Percentiles rank a stretch among this genome's conserved stretches.
Evolutionary conservation across 2,888 invertebrate genomes (phyloP).

Genomic region (Cepaea hortensis): DNA sequence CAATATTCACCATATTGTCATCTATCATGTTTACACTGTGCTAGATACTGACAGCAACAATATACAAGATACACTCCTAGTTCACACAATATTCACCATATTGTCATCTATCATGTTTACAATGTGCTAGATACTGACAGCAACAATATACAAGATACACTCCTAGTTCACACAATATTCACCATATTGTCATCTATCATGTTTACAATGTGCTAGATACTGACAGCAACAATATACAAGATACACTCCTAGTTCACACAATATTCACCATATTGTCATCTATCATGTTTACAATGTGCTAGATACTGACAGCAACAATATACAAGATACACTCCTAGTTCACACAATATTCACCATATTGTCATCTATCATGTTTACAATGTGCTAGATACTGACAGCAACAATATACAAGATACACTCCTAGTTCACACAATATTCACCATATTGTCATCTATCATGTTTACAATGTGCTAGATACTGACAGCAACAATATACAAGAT

Average conservation of each 20-base stretch:
- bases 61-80: neutral
- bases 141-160: neutral
- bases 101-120: neutral
- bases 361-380: neutral
- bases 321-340: neutral
- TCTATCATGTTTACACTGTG: neutral
- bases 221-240: neutral
- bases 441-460: neutral
- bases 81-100: neutral
- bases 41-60: neutral
- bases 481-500: neutral
- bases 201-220: neutral
- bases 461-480: neutral
- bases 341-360: neutral
- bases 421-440: neutral
- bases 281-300: neutral
- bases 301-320: neutral
- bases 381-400: neutral
- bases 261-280: neutral
- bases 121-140: neutral
- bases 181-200: neutral
- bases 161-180: neutral
- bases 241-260: neutral
- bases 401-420: neutral
- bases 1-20: neutral